A percentile compares a stretch with the other conserved stretches of the same genome.
These are phyloP conservation scores for Drusus annulatus DNA, from an alignment of 1,140 invertebrate genomes.

Conservation along the genomic window DNA sequence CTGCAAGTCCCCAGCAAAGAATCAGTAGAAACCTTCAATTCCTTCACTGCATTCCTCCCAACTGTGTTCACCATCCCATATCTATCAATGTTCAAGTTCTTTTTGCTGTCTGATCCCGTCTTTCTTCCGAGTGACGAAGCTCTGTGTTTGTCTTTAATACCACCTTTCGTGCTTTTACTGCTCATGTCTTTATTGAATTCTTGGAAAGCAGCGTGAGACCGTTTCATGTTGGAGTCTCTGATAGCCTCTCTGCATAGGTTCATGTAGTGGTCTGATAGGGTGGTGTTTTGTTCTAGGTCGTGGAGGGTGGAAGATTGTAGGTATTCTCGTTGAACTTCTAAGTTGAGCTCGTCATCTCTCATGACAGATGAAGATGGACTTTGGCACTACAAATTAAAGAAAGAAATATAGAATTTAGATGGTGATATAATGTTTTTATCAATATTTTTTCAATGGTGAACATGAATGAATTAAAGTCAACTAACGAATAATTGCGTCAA, in stretches of 20 bases:
- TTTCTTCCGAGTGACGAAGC: slow-evolving; percentile 39
- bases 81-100: slow-evolving; percentile 1
- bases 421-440: too few species aligned
- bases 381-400: slow-evolving; percentile 41
- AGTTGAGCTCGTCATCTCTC: slow-evolving; percentile 47
- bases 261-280: slow-evolving; percentile 46
- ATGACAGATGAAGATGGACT: slow-evolving; percentile 36
- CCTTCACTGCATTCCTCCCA: background rate
- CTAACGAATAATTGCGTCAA: too few species aligned
- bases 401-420: background rate
- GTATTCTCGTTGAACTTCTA: slow-evolving; percentile 54
- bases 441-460: too few species aligned
- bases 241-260: slow-evolving; percentile 53
- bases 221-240: slow-evolving; percentile 48
- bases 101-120: slow-evolving; percentile 40
- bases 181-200: slow-evolving; percentile 51
- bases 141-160: slow-evolving; percentile 18
- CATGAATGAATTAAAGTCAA: too few species aligned
- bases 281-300: slow-evolving; percentile 21
- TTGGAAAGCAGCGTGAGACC: slow-evolving; percentile 44
- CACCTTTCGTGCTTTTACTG: slow-evolving; percentile 25
- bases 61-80: slow-evolving; percentile 3
- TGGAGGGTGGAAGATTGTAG: slow-evolving; percentile 43
- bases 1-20: slow-evolving; percentile 55
- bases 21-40: slow-evolving; percentile 32